These are phyloP conservation scores for Pogoniulus pusillus DNA, from an alignment of 2,797 vertebrate genomes.

Conservation along the genomic window DNA sequence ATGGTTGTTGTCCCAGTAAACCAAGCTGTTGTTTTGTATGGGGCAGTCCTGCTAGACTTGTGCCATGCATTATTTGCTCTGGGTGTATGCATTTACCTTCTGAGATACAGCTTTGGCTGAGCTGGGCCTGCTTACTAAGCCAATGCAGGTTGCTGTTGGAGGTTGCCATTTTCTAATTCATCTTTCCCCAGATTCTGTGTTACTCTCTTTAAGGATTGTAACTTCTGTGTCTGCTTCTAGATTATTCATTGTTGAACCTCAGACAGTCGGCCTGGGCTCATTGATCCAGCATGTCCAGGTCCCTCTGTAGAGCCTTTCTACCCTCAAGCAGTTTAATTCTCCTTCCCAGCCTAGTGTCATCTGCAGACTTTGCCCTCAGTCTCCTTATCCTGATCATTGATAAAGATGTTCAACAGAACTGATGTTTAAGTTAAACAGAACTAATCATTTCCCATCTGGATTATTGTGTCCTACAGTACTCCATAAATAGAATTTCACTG, in stretches of 20 bases:
- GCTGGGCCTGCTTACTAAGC: neutral
- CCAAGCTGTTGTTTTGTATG: neutral
- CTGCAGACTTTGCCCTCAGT: too few relatives aligned
- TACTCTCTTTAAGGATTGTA: neutral
- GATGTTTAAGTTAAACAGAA: too few relatives aligned
- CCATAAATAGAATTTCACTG: neutral
- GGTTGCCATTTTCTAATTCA: neutral
- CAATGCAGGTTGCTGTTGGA: neutral
- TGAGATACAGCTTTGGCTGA: neutral
- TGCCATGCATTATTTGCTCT: neutral
- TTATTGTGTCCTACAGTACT: neutral
- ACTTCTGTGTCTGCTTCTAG: neutral
- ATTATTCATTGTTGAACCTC: neutral
- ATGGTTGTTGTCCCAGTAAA: neutral
- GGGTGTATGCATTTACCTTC: neutral
- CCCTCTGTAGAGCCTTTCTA: too few relatives aligned
- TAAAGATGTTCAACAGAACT: too few relatives aligned
- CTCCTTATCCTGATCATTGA: too few relatives aligned
- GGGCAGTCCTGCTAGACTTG: neutral
- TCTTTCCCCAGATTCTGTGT: neutral
- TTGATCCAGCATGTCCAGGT: too few relatives aligned
- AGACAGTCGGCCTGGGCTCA: too few relatives aligned
- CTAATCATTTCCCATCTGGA: neutral
- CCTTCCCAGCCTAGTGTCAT: too few relatives aligned
- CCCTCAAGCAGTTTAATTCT: too few relatives aligned